A percentile compares a stretch with the other conserved stretches of the same genome.
These are phyloP conservation scores for Stenchaetothrips biformis DNA, from an alignment of 2,888 invertebrate genomes.

Conservation along the genomic window DNA sequence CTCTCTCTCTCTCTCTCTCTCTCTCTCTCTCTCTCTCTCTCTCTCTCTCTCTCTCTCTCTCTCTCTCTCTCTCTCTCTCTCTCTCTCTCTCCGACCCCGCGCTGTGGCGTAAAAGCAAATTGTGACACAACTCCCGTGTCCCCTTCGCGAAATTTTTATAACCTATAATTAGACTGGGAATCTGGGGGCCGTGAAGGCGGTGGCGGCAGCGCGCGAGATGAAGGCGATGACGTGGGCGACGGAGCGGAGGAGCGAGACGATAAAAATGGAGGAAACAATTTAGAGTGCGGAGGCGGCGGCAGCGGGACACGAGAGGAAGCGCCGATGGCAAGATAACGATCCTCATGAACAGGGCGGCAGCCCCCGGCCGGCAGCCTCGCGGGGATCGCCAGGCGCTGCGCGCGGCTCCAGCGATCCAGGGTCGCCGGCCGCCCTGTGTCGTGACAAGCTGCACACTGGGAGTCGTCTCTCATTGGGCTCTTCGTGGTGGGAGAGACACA, in stretches of 20 bases:
- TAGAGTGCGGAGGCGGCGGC: neutral
- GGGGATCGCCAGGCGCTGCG: neutral
- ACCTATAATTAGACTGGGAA: slow-evolving; percentile 2
- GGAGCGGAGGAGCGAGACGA: neutral
- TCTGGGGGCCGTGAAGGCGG: neutral
- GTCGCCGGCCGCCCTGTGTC: neutral
- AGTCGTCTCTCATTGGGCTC: neutral
- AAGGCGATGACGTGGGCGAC: neutral
- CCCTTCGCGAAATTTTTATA: slow-evolving; percentile 9
- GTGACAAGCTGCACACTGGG: neutral
- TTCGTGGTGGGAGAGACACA: neutral
- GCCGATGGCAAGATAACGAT: slow-evolving; percentile 10
- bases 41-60: neutral
- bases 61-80: neutral
- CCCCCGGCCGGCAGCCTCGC: neutral
- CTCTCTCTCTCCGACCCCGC: neutral
- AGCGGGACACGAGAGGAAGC: neutral
- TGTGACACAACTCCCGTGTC: neutral
- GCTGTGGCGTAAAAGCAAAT: neutral
- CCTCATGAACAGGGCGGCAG: slow-evolving; percentile 5
- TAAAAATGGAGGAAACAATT: slow-evolving; percentile 20
- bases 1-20: too few species aligned
- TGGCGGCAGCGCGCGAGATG: neutral
- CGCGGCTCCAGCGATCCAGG: neutral
- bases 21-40: neutral